These are phyloP conservation scores for Notothenia rossii DNA, from an alignment of 2,113 vertebrate genomes.

Conservation along the genomic window DNA sequence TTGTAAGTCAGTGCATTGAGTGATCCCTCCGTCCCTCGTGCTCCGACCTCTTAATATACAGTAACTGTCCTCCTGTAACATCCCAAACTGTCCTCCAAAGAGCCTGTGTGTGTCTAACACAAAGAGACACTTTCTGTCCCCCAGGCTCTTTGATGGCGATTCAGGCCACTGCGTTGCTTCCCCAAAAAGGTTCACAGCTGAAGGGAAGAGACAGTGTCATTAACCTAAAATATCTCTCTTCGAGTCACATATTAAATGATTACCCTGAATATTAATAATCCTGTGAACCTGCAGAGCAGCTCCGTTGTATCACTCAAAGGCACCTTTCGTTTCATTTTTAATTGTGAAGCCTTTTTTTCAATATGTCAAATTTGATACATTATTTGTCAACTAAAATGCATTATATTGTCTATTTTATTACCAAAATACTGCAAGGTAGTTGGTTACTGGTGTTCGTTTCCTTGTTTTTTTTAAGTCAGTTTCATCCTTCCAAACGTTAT, in stretches of 20 bases:
- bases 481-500: background rate
- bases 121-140: constrained; percentile 54
- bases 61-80: constrained; percentile 44
- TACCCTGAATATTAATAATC: background rate
- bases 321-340: background rate
- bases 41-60: constrained; percentile 30
- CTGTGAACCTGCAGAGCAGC: background rate
- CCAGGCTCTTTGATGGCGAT: constrained; percentile 33
- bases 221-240: constrained; percentile 38
- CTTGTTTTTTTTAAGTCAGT: background rate
- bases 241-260: constrained; percentile 7
- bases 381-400: background rate
- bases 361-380: background rate
- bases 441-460: background rate
- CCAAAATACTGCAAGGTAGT: background rate
- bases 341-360: background rate
- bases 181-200: constrained; percentile 37
- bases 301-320: background rate
- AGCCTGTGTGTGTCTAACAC: constrained; percentile 57
- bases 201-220: constrained; percentile 26
- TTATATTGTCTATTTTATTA: background rate
- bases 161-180: constrained; percentile 50
- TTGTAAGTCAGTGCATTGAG: constrained; percentile 22
- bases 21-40: constrained; percentile 12
- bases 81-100: constrained; percentile 50